phyloP scores from a whole-genome alignment of 35 echinoderm and acorn worm species.

The Apostichopus japonicus region DNA sequence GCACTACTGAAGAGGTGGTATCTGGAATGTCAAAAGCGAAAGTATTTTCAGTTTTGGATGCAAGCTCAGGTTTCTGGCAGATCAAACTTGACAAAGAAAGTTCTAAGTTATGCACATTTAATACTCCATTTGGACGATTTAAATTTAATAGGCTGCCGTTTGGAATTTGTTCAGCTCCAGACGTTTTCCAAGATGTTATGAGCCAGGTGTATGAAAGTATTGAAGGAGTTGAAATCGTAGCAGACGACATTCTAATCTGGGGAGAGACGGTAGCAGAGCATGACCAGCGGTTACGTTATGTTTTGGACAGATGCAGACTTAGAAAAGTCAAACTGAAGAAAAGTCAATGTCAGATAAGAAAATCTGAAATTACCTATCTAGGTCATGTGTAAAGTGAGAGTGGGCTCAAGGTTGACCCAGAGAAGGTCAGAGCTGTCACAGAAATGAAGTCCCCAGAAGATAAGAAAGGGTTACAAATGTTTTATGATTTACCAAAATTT shows the following conservation, averaged over 20 bases:
- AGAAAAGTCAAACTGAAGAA: constrained; percentile 8
- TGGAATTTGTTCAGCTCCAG: constrained; percentile 47
- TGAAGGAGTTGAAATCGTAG: constrained; percentile 19
- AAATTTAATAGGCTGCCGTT: constrained; percentile 46
- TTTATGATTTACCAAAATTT: constrained; percentile 27
- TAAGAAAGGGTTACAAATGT: neutral
- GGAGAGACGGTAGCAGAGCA: constrained; percentile 14
- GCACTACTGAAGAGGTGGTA: constrained; percentile 18
- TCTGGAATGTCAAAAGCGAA: constrained; percentile 10
- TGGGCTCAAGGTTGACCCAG: constrained; percentile 12
- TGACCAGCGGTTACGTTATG: neutral
- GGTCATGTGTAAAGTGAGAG: constrained; percentile 10
- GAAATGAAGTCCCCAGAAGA: neutral
- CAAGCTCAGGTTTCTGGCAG: constrained; percentile 37
- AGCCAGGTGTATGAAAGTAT: constrained; percentile 1
- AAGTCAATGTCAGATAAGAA: neutral
- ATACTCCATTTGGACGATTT: constrained; percentile 25
- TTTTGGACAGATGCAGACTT: neutral
- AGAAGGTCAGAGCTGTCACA: neutral
- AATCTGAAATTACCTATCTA: constrained; percentile 22
- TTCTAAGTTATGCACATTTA: constrained; percentile 13
- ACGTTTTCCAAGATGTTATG: constrained; percentile 40
- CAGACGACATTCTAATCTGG: constrained; percentile 26
- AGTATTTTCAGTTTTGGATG: constrained; percentile 27
- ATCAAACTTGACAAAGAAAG: constrained; percentile 31